These are phyloP conservation scores for Digitonthophagus gazella DNA, from an alignment of 2,888 invertebrate species.

Conservation along the genomic window DNA sequence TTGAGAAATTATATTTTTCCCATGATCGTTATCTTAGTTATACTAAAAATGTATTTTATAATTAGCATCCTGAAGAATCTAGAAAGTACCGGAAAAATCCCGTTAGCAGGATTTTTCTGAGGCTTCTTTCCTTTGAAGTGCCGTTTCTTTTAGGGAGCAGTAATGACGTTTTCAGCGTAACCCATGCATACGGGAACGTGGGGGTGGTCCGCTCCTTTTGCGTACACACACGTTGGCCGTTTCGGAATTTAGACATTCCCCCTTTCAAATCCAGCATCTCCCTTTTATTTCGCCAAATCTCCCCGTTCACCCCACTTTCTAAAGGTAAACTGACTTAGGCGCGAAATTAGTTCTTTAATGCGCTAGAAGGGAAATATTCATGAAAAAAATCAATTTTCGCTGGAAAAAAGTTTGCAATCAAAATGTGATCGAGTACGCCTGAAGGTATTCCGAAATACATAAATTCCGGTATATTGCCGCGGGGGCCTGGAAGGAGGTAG, in stretches of 20 bases:
- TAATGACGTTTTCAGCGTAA: constrained; percentile 50
- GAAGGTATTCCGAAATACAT: constrained; percentile 51
- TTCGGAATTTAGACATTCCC: constrained; percentile 9
- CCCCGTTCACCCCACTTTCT: not conserved
- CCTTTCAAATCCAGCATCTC: not conserved
- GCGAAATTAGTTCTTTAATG: constrained; percentile 11
- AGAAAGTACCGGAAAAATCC: not conserved
- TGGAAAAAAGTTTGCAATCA: constrained; percentile 42
- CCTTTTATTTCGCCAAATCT: constrained; percentile 16
- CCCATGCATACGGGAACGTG: constrained; percentile 48
- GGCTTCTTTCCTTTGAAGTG: constrained; percentile 48
- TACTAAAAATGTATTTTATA: not conserved
- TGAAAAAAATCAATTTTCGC: constrained; percentile 26
- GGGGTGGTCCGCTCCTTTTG: constrained; percentile 19
- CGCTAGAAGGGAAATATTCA: not conserved
- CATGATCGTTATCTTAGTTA: too few relatives aligned
- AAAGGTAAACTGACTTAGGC: constrained; percentile 10
- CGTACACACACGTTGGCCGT: constrained; percentile 9
- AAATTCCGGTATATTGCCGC: constrained; percentile 49
- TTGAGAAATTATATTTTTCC: too few relatives aligned
- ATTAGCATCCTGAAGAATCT: not conserved
- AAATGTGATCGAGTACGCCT: constrained; percentile 49
- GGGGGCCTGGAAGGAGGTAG: constrained; percentile 34
- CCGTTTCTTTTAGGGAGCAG: constrained; percentile 42
- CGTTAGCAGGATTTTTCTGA: constrained; percentile 33